These are phyloP conservation scores for Gadopsis marmoratus DNA, from an alignment of 2,797 vertebrate species.

Conservation along the genomic window DNA sequence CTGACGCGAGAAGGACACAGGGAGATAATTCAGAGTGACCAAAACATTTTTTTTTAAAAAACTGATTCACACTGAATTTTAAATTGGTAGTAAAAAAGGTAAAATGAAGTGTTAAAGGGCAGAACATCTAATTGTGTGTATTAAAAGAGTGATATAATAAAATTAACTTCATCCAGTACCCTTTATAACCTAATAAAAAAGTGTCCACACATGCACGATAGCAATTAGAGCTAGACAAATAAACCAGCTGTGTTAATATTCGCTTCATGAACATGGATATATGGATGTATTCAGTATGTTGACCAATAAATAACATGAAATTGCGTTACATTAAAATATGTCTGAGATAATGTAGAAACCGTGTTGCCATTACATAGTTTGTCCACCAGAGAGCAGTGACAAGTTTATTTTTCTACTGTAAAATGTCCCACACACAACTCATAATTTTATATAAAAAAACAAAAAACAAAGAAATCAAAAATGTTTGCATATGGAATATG, in stretches of 20 bases:
- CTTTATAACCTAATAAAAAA: conserved; percentile 59
- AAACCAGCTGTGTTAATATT: not conserved
- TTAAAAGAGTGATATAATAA: not conserved
- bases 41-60: not conserved
- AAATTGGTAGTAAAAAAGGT: too few species aligned
- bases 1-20: conserved; percentile 77
- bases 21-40: not conserved
- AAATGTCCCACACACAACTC: not conserved
- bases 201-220: not conserved
- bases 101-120: not conserved
- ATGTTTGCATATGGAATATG: too few species aligned
- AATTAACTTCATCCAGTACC: not conserved
- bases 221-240: not conserved
- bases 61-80: not conserved
- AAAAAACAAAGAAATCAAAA: too few species aligned
- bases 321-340: not conserved
- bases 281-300: too few species aligned
- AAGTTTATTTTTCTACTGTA: not conserved
- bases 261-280: not conserved
- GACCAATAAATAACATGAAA: not conserved
- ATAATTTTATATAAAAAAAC: too few species aligned
- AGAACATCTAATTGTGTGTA: not conserved
- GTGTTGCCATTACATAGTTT: not conserved
- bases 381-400: too few species aligned
- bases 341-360: not conserved